phyloP scores from a whole-genome alignment of 2,888 invertebrate genomes.

The Melikaiella ostensackeni region DNA sequence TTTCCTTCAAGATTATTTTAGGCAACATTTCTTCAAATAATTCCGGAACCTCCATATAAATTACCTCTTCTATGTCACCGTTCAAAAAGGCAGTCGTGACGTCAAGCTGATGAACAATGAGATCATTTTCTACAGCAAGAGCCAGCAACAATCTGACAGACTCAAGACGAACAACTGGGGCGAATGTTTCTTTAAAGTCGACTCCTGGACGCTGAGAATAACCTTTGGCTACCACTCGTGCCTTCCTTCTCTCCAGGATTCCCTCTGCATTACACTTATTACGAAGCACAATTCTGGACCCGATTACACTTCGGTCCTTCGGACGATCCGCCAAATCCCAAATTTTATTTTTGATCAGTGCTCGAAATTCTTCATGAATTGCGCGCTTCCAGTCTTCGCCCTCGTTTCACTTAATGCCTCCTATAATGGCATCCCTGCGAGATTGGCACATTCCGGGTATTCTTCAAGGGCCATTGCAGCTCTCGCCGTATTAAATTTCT shows the following conservation, averaged over 20 bases:
- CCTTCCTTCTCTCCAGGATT: no score
- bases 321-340: not conserved
- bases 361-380: conserved; percentile 10
- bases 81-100: not conserved
- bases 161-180: no score
- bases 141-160: no score
- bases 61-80: not conserved
- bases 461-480: not conserved
- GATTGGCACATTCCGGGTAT: not conserved
- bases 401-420: not conserved
- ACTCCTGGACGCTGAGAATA: no score
- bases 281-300: not conserved
- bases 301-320: no score
- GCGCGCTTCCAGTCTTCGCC: not conserved
- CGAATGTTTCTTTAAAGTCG: no score
- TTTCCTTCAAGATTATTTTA: not conserved
- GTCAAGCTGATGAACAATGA: no score
- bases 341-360: not conserved
- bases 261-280: not conserved
- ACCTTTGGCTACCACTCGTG: no score
- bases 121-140: no score
- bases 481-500: not conserved
- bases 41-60: conserved; percentile 8
- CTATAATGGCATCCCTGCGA: not conserved
- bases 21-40: conserved; percentile 1